These are phyloP conservation scores for Hyposmocoma kahamanoa DNA, from an alignment of 1,140 invertebrate genomes.

Conservation along the genomic window DNA sequence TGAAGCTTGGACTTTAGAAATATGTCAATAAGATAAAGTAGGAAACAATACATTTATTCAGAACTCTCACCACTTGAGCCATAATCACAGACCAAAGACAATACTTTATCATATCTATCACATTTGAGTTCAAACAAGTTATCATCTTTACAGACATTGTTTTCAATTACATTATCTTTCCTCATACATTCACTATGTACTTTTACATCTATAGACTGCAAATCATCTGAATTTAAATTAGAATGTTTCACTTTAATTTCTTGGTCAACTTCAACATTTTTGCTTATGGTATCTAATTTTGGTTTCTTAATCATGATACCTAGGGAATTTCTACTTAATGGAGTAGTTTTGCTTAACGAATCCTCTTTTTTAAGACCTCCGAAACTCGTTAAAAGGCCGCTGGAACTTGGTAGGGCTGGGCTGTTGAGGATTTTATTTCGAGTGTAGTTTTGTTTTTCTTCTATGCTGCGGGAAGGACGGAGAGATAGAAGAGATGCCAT, in stretches of 20 bases:
- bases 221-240: not conserved
- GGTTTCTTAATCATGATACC: slow-evolving; percentile 58
- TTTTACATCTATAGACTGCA: too few relatives aligned
- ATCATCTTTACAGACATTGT: too few relatives aligned
- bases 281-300: not conserved
- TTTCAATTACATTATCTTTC: too few relatives aligned
- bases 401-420: slow-evolving; percentile 75
- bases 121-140: too few relatives aligned
- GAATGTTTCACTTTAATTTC: not conserved
- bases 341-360: slow-evolving; percentile 51
- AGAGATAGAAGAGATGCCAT: slow-evolving; percentile 84
- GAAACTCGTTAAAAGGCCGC: slow-evolving; percentile 71
- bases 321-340: slow-evolving; percentile 49
- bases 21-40: too few relatives aligned
- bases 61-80: slow-evolving; percentile 55
- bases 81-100: slow-evolving; percentile 57
- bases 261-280: not conserved
- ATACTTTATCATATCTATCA: not conserved
- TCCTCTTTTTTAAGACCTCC: slow-evolving; percentile 74
- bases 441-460: slow-evolving; percentile 68
- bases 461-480: slow-evolving; percentile 72
- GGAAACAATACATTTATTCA: slow-evolving; percentile 14
- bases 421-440: slow-evolving; percentile 73
- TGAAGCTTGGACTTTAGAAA: too few relatives aligned
- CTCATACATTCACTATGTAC: too few relatives aligned